phyloP scores from a whole-genome alignment of 2,888 invertebrate species.

The Drosophila stalkeri region DNA sequence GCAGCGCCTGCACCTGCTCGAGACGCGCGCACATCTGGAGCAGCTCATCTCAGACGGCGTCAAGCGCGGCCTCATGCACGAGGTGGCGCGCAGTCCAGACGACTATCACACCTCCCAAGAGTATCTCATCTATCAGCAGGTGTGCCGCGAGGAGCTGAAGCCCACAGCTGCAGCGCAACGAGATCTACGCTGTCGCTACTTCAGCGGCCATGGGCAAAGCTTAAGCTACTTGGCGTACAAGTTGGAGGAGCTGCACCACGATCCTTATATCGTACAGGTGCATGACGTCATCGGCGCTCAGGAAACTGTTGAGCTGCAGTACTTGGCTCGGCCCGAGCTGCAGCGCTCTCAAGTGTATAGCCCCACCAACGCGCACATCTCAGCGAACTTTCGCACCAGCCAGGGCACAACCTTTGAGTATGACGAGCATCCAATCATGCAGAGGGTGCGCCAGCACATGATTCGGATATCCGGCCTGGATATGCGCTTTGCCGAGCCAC shows the following conservation, averaged over 20 bases:
- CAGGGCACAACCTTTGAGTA: slow-evolving; percentile 86
- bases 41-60: slow-evolving; percentile 88
- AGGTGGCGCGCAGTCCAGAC: slow-evolving; percentile 41
- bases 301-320: slow-evolving; percentile 86
- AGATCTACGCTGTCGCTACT: slow-evolving; percentile 67
- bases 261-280: slow-evolving; percentile 87
- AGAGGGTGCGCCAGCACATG: slow-evolving; percentile 88
- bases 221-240: slow-evolving; percentile 83
- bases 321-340: slow-evolving; percentile 86
- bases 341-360: slow-evolving; percentile 89
- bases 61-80: slow-evolving; percentile 70
- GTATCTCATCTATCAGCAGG: slow-evolving; percentile 85
- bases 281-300: slow-evolving; percentile 86
- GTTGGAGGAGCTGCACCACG: slow-evolving; percentile 86
- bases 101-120: slow-evolving; percentile 70
- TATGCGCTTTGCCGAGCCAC: slow-evolving; percentile 87
- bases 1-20: slow-evolving; percentile 91
- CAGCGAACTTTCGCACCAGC: slow-evolving; percentile 90
- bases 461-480: slow-evolving; percentile 86
- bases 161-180: slow-evolving; percentile 44
- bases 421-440: slow-evolving; percentile 43
- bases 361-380: slow-evolving; percentile 92
- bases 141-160: slow-evolving; percentile 75
- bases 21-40: slow-evolving; percentile 94
- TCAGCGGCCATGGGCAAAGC: slow-evolving; percentile 22